Evolutionary conservation across 2,113 vertebrate genomes (phyloP).

Genomic region (Nannospalax galili): DNA sequence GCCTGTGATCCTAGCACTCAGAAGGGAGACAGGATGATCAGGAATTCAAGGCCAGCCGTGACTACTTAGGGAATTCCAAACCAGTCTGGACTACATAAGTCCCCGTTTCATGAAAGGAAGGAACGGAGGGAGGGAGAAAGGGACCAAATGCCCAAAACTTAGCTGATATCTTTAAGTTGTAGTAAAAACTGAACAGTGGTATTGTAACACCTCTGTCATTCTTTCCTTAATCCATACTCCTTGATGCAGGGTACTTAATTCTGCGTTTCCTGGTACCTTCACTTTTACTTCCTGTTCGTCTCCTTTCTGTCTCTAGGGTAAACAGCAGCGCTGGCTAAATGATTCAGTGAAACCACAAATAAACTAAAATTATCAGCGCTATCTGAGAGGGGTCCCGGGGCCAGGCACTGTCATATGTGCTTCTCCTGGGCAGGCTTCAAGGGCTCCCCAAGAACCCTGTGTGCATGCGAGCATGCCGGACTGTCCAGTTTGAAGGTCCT

Average conservation of each 20-base stretch:
- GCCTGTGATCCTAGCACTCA: too few species aligned
- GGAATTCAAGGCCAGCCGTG: neutral
- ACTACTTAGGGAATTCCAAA: neutral
- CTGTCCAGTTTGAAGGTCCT: neutral
- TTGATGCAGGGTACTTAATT: accelerated
- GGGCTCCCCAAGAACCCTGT: neutral
- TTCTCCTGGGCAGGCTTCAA: accelerated
- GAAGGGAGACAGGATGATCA: neutral
- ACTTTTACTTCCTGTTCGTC: neutral
- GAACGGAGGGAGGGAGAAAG: neutral
- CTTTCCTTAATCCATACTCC: neutral
- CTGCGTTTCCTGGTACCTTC: neutral
- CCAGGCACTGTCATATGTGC: neutral
- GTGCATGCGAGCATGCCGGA: neutral
- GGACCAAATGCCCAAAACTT: neutral
- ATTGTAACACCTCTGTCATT: neutral
- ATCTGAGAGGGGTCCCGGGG: accelerated
- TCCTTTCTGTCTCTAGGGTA: neutral
- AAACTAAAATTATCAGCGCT: accelerated
- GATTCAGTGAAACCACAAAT: neutral
- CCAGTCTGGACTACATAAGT: neutral
- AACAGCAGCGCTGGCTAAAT: neutral
- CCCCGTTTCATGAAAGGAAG: neutral
- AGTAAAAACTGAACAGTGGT: neutral
- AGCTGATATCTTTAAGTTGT: neutral